Evolutionary conservation across 2,113 vertebrate species (phyloP), one percentile per base, ranked within the genome.

Genomic region (Ptychochromis oligacanthus): DNA sequence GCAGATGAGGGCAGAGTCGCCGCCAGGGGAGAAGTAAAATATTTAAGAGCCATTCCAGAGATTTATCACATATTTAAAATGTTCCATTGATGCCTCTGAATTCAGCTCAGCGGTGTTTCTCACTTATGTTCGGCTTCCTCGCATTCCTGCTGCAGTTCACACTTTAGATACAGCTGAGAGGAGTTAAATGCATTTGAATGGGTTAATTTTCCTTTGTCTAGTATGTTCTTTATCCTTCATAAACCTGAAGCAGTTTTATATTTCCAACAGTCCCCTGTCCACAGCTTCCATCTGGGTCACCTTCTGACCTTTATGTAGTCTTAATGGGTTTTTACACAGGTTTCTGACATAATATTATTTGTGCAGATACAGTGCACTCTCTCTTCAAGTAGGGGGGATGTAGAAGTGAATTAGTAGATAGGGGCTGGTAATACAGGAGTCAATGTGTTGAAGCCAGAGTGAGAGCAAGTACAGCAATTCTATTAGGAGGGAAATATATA

Each of bases 31-130:
- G 12, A 88, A 85, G 83, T 87, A 36, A 85, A 91, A 92, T 86
- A 89, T 92, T 90, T 77, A 91, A 90, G 80, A 85, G 86, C 85
- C 81, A 17, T 85, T 92, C 38, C 56, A 14, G 34, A 89, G 91
- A 93, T 91, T 83, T 84, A 91, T 92, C 54, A 20, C 84, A 55
- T 59, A 43, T 88, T 90, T 85, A 46, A 89, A 89, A 85, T 58
- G 83, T 83, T 72, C 75, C 74, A 67, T 43, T 78, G 84, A 82
- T 79, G 85, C 62, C 72, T 70, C 75, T 61, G 77, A 80, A 74
- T 79, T 86, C 31, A 72, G 46, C 46, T 72, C 46, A 34, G 46
- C 1, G 11, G 46, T 72, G 67, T 54, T 64, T 75, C 74, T 83
- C 46, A 13, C 59, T 72, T 18, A 54, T 46, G 40, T 24, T 60